Conservation (phyloP, 2,113 vertebrate genomes). For the Cebus imitator region DNA sequence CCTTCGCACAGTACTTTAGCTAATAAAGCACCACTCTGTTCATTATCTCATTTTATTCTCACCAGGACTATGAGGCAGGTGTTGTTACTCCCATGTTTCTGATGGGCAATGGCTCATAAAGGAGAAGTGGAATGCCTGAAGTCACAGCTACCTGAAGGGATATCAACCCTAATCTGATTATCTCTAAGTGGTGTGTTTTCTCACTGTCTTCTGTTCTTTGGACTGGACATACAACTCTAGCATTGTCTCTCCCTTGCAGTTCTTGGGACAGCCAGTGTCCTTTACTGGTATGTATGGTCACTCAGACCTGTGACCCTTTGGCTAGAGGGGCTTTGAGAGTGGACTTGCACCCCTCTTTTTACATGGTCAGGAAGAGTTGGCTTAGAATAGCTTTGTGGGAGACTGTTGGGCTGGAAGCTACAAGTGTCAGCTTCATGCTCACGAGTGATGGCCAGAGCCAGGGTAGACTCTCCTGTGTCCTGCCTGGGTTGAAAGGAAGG, state of each 20-base stretch:
- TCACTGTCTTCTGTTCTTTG: neutral
- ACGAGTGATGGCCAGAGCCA: neutral
- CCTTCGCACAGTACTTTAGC: neutral
- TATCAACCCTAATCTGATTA: neutral
- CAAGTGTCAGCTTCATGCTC: neutral
- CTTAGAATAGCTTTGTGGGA: neutral
- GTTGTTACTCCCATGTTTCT: neutral
- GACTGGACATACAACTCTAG: neutral
- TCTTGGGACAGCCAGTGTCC: neutral
- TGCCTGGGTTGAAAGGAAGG: neutral
- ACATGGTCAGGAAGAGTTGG: neutral
- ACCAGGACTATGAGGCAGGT: neutral
- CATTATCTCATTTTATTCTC: neutral
- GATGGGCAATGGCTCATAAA: neutral
- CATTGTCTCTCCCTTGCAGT: neutral
- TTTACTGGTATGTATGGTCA: neutral
- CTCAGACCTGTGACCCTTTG: neutral
- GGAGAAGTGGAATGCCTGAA: neutral
- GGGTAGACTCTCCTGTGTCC: neutral
- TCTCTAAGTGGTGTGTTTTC: neutral
- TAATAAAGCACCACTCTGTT: neutral
- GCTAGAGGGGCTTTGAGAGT: neutral
- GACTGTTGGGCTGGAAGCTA: neutral
- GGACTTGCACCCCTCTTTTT: neutral
- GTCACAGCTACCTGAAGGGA: neutral